A percentile compares a stretch with the other conserved stretches of the same genome.
phyloP scores from a whole-genome alignment of 2,888 invertebrate species.

The Papilio gigon region DNA sequence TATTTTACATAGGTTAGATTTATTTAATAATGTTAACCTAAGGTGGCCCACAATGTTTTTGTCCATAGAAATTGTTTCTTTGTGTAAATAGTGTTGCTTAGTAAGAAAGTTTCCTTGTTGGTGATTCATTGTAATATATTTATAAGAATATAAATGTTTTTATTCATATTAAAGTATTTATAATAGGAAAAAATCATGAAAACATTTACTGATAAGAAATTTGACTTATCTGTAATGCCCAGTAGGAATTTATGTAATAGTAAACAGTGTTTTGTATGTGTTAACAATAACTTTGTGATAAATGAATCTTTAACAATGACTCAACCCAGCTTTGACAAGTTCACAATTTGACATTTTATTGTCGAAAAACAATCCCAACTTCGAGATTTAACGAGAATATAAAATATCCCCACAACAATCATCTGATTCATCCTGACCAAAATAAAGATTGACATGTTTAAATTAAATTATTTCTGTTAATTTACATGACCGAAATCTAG shows the following conservation, averaged over 20 bases:
- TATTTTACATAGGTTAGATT: not conserved
- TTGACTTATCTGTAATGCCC: slow-evolving; percentile 34
- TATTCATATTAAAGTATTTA: slow-evolving; percentile 4
- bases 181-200: slow-evolving; percentile 13
- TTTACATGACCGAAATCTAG: slow-evolving; percentile 67
- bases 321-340: slow-evolving; percentile 81
- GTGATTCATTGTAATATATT: slow-evolving; percentile 35
- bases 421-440: slow-evolving; percentile 55
- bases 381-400: slow-evolving; percentile 59
- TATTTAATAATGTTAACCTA: not conserved
- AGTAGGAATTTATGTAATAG: slow-evolving; percentile 44
- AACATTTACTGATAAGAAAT: slow-evolving; percentile 43
- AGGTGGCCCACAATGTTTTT: not conserved
- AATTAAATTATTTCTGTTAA: slow-evolving; percentile 28
- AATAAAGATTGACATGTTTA: slow-evolving; percentile 48
- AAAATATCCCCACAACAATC: slow-evolving; percentile 30
- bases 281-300: slow-evolving; percentile 61
- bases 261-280: slow-evolving; percentile 56
- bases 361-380: slow-evolving; percentile 72
- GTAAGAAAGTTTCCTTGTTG: not conserved
- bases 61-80: not conserved
- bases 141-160: not conserved
- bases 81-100: not conserved
- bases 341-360: slow-evolving; percentile 78
- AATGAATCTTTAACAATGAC: slow-evolving; percentile 71